Base-by-base conservation (phyloP, 2,797 vertebrate species). In the Urosaurus nigricauda region DNA sequence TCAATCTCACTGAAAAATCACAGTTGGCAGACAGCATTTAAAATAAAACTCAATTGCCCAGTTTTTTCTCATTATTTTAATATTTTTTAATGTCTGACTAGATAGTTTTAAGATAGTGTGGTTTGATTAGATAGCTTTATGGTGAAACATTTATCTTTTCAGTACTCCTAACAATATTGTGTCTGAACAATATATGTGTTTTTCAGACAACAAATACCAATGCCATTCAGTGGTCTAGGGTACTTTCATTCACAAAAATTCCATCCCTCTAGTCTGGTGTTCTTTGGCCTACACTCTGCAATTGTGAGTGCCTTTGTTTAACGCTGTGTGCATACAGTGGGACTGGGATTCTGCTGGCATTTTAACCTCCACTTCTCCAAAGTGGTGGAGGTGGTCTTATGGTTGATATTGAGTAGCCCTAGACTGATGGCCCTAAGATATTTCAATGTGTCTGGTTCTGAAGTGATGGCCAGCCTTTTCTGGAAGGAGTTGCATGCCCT, bases 21-120 rank as follows among this genome's bases (percentile, higher is more conserved):
- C 11, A 35, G 7, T 37, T 74, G 77, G 5, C 79, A 60, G 26
- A 65, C 37, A 74, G 53, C 68, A 35, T 53, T 26, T 74, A 37
- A 87, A 35, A 91, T 35, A 17, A 40, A 90, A 77, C 32, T 92
- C 21, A 56, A 26, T 56, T 53, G 16, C 12, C 19, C 5, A 37
- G 3, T 53, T 43, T 53, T 65, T 16, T 74, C 37, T 53, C 12
- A 29, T 78, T 78, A 17, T n/a, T 4, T 63, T 74, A 2, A 79
- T 53, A 11, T 68, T 68, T 68, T 32, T 32, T 13, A 32, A 68
- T 12, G 19, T 63, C 60, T 63, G 60, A 63, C 4, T 63, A 79
- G 53, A n/a, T 16, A 53, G 9, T 51, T 43, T 51, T 51, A 51
- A 51, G 47, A 8, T 51, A 8, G 47, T 51, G 11, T 53, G 32